phyloP scores from a whole-genome alignment of 2,113 vertebrate genomes.

The Polyodon spathula region DNA sequence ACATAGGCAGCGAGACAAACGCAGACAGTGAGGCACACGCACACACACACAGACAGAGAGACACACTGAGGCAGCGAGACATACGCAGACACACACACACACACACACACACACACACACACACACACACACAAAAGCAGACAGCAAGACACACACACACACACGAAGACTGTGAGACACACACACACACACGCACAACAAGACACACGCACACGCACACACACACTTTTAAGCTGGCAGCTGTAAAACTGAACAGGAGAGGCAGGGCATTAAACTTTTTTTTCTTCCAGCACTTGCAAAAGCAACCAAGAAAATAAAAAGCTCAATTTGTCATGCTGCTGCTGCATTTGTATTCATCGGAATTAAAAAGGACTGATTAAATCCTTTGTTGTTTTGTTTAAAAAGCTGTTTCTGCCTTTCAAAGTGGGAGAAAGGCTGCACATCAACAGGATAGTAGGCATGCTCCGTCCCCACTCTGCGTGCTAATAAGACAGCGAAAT shows the following conservation, averaged over 20 bases:
- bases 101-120: not conserved
- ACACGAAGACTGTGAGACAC: too few species aligned
- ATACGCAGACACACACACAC: not conserved
- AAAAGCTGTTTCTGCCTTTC: slow-evolving; percentile 13
- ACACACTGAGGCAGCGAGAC: not conserved
- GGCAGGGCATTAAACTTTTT: too few species aligned
- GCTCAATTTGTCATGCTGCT: slow-evolving; percentile 4
- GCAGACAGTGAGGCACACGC: not conserved
- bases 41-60: not conserved
- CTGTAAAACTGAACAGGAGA: not conserved
- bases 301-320: too few species aligned
- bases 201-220: slow-evolving; percentile 5
- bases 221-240: not conserved
- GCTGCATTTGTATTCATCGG: slow-evolving; percentile 13
- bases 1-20: not conserved
- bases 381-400: slow-evolving; percentile 17
- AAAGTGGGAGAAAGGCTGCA: slow-evolving; percentile 11
- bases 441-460: not conserved
- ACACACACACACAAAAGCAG: too few species aligned
- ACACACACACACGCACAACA: not conserved
- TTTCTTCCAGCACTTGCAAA: too few species aligned
- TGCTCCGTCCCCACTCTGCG: not conserved
- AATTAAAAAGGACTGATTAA: slow-evolving; percentile 22
- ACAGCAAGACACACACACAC: too few species aligned
- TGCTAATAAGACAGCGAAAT: slow-evolving; percentile 4